Evolutionary conservation across 1,140 invertebrate species (phyloP), one percentile per base, ranked within the genome.

Genomic region (Lepidurus arcticus): DNA sequence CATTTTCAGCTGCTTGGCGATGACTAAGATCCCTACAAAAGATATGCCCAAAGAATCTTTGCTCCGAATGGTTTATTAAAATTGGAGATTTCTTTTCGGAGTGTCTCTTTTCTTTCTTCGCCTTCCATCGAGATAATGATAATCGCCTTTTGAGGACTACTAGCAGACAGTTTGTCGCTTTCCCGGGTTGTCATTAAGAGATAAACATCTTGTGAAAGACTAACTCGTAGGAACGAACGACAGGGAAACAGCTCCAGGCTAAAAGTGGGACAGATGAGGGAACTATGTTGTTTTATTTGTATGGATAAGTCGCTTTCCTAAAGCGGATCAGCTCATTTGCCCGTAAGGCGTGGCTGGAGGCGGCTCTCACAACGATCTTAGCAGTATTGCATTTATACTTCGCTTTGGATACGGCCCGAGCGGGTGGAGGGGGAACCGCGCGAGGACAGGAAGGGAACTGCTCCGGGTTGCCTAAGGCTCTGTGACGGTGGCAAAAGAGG

Each of bases 291-390:
- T 65, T 65, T 47, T 65, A 65, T 65, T 65, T 65, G 53, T 21
- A 21, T 65, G 53, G 53, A 65, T 9, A n/a, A 13, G 7, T 9
- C 6, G 53, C 53, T 16, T 7, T 16, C 16, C 8, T 7, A 65
- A 65, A 65, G 34, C 34, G 53, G 53, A 65, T 65, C 53, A 65
- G 53, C 53, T 65, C 53, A 65, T 65, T 65, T 65, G 53, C 53
- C 53, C 21, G 53, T 65, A 21, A 65, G 53, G 53, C 53, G 53
- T 65, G 53, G 53, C 53, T 65, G 8, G 53, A 16, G 53, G 21
- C 13, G 53, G 53, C 16, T 21, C 53, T 65, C 53, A 21, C 21
- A 65, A 65, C 16, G 53, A 13, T 65, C 53, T 9, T 65, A 65
- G 53, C 8, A 7, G 53, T 21, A 65, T 21, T 65, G 53, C 53